Base-by-base conservation (phyloP, 2,888 invertebrate genomes). In the Drosophila kuntzei region DNA sequence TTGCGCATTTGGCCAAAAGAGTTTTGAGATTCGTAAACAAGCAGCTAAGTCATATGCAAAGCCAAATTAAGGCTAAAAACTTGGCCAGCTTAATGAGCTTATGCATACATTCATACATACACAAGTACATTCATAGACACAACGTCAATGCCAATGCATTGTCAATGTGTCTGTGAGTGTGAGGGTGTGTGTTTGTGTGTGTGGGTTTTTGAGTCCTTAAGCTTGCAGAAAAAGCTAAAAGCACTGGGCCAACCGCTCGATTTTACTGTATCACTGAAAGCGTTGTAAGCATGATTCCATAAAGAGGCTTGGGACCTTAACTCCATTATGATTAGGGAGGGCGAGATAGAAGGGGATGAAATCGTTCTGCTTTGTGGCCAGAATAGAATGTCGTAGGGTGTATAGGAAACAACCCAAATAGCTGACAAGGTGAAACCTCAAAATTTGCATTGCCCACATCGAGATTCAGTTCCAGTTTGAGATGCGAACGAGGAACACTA, bases 31-130 rank as follows among this genome's bases (percentile, higher is more conserved):
- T 65, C 29, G 64, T 50, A 51, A 65, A 44, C 51, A 55, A 46
- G 57, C 46, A 46, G 57, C 64, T 65, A 67, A 70, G 74, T 76
- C 63, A 18, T 32, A 46, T 74, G 77, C 71, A 77, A 78, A 76
- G 70, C 72, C 83, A 71, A 69, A 76, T 70, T 60, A 77, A 80
- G 72, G 64, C 77, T 62, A 36, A 72, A 69, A 67, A 77, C 68
- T 74, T 66, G 68, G 55, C 57, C 46, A 72, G 83, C 77, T 87
- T 83, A 85, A 85, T 85, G 85, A 85, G 85, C 79, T 82, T 84
- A 78, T 57, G 58, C 44, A 55, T 49, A 51, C 8, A 27, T 27
- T 27, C 27, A 27, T 27, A 27, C 65, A 61, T 57, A 79, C 32
- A 60, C n/a, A n/a, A n/a, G n/a, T n/a, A n/a, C n/a, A 25, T 53